Conservation (phyloP, 2,888 invertebrate genomes). For the Stratiomys singularior region DNA sequence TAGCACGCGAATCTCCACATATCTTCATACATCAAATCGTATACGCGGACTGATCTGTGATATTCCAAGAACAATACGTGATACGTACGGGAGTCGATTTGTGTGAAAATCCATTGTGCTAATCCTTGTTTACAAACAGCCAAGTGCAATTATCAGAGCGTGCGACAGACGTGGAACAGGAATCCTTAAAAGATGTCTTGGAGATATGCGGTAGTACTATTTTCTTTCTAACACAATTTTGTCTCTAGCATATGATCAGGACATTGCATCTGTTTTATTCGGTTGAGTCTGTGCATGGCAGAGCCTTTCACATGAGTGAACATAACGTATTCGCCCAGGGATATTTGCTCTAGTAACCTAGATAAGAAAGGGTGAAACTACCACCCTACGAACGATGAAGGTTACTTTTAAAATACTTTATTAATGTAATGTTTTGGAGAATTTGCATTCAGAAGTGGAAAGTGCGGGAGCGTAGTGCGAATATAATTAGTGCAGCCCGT, state of each 20-base stretch:
- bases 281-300: neutral
- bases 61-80: neutral
- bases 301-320: slow-evolving; percentile 17
- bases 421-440: neutral
- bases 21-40: neutral
- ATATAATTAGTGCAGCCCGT: slow-evolving; percentile 12
- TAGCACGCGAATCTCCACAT: neutral
- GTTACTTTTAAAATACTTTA: neutral
- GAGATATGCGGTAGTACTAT: slow-evolving; percentile 62
- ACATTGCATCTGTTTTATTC: neutral
- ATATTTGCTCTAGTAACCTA: slow-evolving; percentile 39
- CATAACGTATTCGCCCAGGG: slow-evolving; percentile 23
- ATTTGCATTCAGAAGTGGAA: slow-evolving; percentile 14
- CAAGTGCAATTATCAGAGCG: slow-evolving; percentile 25
- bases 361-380: neutral
- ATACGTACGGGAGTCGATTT: neutral
- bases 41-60: neutral
- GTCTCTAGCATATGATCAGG: neutral
- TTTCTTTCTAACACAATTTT: neutral
- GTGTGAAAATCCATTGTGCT: slow-evolving; percentile 1
- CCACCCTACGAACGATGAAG: neutral
- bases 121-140: slow-evolving; percentile 2
- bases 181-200: slow-evolving; percentile 58
- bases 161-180: neutral
- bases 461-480: neutral